phyloP scores from a whole-genome alignment of 1,140 invertebrate genomes.

The Bombus superbus region DNA sequence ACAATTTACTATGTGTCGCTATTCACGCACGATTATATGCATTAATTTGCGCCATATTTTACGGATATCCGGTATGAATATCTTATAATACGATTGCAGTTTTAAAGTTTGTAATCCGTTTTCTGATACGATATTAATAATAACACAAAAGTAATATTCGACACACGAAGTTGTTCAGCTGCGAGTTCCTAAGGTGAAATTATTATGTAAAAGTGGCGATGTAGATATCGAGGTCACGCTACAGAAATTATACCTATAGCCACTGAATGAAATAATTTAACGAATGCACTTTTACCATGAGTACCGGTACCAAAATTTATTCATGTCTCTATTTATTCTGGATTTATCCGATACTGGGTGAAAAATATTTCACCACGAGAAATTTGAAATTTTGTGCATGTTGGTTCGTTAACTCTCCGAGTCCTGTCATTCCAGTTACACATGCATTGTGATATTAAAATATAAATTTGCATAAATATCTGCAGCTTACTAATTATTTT shows the following conservation, averaged over 20 bases:
- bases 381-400: background rate
- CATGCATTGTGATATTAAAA: too few relatives aligned
- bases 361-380: constrained; percentile 1
- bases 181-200: constrained; percentile 44
- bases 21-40: too few relatives aligned
- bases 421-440: constrained; percentile 30
- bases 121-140: background rate
- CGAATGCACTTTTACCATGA: constrained; percentile 44
- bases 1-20: background rate
- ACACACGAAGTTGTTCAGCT: constrained; percentile 28
- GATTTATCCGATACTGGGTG: background rate
- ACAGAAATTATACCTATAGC: constrained; percentile 42
- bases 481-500: too few relatives aligned
- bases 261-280: constrained; percentile 47
- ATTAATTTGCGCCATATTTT: too few relatives aligned
- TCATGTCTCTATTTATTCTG: background rate
- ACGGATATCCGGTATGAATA: too few relatives aligned
- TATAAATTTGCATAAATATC: too few relatives aligned
- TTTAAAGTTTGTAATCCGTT: too few relatives aligned
- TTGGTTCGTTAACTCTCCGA: constrained; percentile 19
- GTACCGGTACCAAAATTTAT: constrained; percentile 12
- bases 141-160: constrained; percentile 24
- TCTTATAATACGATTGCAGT: too few relatives aligned
- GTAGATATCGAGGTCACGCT: constrained; percentile 34
- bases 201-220: constrained; percentile 62